Conservation (phyloP, 1,140 invertebrate genomes). For the Eriosoma lanigerum region DNA sequence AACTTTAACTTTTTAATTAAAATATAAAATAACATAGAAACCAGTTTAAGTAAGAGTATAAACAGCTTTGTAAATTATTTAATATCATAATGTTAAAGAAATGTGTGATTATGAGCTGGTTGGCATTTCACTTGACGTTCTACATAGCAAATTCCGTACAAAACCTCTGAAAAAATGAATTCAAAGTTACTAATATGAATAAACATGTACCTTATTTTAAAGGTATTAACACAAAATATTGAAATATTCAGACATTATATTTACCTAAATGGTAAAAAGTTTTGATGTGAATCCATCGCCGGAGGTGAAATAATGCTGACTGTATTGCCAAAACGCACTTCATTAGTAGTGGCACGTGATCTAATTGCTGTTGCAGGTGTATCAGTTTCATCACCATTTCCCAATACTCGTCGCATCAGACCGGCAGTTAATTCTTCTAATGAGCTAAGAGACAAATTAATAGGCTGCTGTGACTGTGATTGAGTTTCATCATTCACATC, state of each 20-base stretch:
- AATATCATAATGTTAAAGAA: conserved; percentile 12
- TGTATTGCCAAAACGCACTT: conserved; percentile 42
- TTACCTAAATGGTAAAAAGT: conserved; percentile 41
- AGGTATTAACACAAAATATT: background rate
- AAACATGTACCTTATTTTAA: too few species aligned
- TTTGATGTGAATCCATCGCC: conserved; percentile 17
- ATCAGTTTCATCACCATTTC: conserved; percentile 37
- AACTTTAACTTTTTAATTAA: conserved; percentile 9
- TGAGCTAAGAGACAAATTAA: conserved; percentile 60
- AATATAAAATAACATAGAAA: conserved; percentile 40
- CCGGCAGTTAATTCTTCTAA: conserved; percentile 61
- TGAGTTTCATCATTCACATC: conserved; percentile 20
- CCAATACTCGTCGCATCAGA: conserved; percentile 58
- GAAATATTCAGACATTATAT: background rate
- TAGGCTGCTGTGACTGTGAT: conserved; percentile 39
- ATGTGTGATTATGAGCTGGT: conserved; percentile 21
- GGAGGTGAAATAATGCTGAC: conserved; percentile 40
- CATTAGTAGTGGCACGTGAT: conserved; percentile 19
- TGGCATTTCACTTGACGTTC: conserved; percentile 36
- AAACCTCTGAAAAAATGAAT: conserved; percentile 33
- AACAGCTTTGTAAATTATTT: background rate
- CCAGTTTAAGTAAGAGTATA: conserved; percentile 36
- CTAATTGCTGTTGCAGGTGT: background rate
- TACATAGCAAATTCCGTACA: conserved; percentile 43
- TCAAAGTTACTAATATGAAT: background rate